Conservation (phyloP, 2,888 invertebrate species). For the Parnassius smintheus region DNA sequence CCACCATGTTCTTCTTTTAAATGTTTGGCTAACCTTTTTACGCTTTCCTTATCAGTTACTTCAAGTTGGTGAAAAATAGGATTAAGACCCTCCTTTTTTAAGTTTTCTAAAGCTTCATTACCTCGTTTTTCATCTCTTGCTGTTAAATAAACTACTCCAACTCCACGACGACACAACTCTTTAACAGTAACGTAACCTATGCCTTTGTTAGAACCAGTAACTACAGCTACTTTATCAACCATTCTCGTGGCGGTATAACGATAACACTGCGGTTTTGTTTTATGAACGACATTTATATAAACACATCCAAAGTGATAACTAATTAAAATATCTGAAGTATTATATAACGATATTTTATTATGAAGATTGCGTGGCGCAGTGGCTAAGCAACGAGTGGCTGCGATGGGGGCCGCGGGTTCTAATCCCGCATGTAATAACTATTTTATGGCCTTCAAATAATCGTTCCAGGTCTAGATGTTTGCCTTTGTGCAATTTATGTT, state of each 20-base stretch:
- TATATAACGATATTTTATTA: too few relatives aligned
- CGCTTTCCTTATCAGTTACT: conserved; percentile 37
- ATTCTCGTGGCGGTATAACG: conserved; percentile 30
- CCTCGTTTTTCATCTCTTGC: conserved; percentile 79
- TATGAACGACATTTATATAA: neutral
- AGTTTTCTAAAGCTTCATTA: conserved; percentile 70
- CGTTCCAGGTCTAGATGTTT: too few relatives aligned
- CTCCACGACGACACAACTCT: conserved; percentile 80
- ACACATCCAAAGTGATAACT: neutral
- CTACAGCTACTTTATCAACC: conserved; percentile 51
- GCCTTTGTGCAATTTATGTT: too few relatives aligned
- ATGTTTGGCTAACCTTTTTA: conserved; percentile 36
- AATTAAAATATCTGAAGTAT: too few relatives aligned
- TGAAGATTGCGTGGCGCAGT: too few relatives aligned
- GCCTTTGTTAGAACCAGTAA: conserved; percentile 85
- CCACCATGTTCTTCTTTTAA: conserved; percentile 40
- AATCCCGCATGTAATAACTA: too few relatives aligned
- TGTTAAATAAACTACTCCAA: conserved; percentile 84
- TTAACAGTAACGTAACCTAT: conserved; percentile 83
- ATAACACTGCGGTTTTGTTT: too few relatives aligned
- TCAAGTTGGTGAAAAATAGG: conserved; percentile 48
- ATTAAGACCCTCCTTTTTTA: conserved; percentile 70
- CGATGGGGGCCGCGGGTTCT: too few relatives aligned
- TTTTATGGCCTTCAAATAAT: too few relatives aligned
- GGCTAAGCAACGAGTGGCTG: too few relatives aligned